Evolutionary conservation across 37 sponge, comb jelly and placozoan species (phyloP).

Genomic region (Spongilla lacustris): DNA sequence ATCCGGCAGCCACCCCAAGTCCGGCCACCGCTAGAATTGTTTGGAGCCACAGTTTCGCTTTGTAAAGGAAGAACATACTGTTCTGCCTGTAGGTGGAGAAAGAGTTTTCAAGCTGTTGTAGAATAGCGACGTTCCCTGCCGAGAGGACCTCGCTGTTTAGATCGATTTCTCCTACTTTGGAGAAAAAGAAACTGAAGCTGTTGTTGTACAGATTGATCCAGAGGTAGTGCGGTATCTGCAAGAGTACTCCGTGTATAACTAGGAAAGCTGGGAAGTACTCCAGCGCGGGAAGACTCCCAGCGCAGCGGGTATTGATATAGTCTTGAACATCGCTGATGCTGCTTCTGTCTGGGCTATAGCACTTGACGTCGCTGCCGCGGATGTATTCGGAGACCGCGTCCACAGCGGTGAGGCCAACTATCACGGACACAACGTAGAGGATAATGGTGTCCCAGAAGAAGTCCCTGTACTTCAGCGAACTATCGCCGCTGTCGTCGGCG

Average conservation of each 20-base stretch:
- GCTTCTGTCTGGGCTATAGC: not conserved
- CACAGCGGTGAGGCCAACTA: slow-evolving; percentile 43
- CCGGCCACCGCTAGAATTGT: slow-evolving; percentile 15
- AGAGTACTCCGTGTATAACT: slow-evolving; percentile 49
- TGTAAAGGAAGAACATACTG: slow-evolving; percentile 39
- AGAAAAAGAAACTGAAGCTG: slow-evolving; percentile 60
- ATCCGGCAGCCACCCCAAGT: not conserved
- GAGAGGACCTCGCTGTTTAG: slow-evolving; percentile 53
- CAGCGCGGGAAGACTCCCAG: slow-evolving; percentile 29
- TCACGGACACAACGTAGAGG: slow-evolving; percentile 57
- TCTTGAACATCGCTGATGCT: slow-evolving; percentile 3
- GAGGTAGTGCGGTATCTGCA: slow-evolving; percentile 57
- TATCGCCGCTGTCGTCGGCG: slow-evolving; percentile 2
- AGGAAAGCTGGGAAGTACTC: slow-evolving; percentile 57
- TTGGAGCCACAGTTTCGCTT: slow-evolving; percentile 37
- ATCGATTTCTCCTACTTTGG: slow-evolving; percentile 37
- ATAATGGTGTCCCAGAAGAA: slow-evolving; percentile 75
- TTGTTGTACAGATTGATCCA: slow-evolving; percentile 60
- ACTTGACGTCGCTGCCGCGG: slow-evolving; percentile 28
- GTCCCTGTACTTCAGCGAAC: slow-evolving; percentile 23
- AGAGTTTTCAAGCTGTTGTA: slow-evolving; percentile 23
- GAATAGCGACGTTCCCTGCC: slow-evolving; percentile 31
- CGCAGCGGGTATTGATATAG: slow-evolving; percentile 48
- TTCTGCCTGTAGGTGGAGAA: slow-evolving; percentile 53
- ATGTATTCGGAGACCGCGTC: slow-evolving; percentile 61